These are phyloP conservation scores for Pandion haliaetus DNA, from an alignment of 2,113 vertebrate genomes.

Conservation along the genomic window DNA sequence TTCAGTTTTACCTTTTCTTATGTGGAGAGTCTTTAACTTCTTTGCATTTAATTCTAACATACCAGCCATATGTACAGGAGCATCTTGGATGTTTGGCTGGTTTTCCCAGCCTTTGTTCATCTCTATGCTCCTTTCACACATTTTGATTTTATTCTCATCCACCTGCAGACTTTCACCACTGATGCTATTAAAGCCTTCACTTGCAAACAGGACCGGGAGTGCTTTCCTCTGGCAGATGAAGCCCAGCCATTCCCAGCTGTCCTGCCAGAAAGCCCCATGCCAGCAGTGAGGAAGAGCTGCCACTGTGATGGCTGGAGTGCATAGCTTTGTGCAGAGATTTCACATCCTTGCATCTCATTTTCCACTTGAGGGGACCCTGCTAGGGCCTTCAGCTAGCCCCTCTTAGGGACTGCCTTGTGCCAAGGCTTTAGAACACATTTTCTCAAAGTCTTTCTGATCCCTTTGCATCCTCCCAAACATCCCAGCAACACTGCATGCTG, in stretches of 20 bases:
- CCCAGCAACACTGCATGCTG: accelerated
- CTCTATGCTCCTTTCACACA: background rate
- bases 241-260: background rate
- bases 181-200: background rate
- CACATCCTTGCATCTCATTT: background rate
- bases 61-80: background rate
- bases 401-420: background rate
- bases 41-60: background rate
- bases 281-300: background rate
- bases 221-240: background rate
- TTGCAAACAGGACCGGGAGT: background rate
- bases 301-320: background rate
- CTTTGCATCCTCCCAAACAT: background rate
- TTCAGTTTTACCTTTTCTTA: background rate
- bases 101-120: background rate
- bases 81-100: background rate
- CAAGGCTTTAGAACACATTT: background rate
- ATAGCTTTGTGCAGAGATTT: background rate
- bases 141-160: background rate
- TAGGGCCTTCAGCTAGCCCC: background rate
- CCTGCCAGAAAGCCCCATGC: background rate
- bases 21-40: background rate
- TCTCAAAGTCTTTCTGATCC: background rate
- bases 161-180: background rate
- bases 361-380: background rate